These are phyloP conservation scores for Porites lutea DNA, from an alignment of 64 coral and sea anemone genomes.

Conservation along the genomic window DNA sequence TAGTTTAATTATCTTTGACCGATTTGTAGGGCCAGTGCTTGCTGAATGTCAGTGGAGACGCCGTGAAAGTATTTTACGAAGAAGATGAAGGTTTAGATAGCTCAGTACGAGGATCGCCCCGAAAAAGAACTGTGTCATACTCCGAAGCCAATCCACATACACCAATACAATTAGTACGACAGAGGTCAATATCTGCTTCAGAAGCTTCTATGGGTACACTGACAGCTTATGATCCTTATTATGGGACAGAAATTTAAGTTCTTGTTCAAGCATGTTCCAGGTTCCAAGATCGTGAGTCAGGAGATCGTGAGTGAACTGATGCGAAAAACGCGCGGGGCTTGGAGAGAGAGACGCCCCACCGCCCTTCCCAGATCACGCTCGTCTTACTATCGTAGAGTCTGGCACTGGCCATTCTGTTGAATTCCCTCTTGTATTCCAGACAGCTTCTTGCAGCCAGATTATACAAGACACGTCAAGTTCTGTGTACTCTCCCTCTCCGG, in stretches of 20 bases:
- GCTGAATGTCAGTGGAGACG: constrained; percentile 90
- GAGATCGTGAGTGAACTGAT: no score
- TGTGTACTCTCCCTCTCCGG: no score
- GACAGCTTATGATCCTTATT: background rate
- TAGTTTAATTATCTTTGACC: background rate
- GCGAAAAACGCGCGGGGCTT: no score
- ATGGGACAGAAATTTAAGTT: constrained; percentile 34
- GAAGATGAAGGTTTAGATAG: constrained; percentile 65
- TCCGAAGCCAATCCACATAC: constrained; percentile 53
- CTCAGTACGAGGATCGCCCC: constrained; percentile 48
- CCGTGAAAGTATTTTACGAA: constrained; percentile 83
- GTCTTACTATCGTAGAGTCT: no score
- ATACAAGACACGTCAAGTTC: no score
- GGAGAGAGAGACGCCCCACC: no score
- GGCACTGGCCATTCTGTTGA: no score
- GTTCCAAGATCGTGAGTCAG: no score
- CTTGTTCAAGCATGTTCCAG: no score
- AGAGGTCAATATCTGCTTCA: constrained; percentile 71
- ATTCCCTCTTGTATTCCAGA: no score
- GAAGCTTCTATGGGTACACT: constrained; percentile 11
- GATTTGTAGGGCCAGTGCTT: constrained; percentile 84
- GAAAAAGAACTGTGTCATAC: constrained; percentile 66
- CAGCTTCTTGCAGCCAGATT: no score
- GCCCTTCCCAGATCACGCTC: no score
- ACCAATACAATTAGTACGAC: constrained; percentile 42